Percentiles rank a stretch among this genome's conserved stretches.
Conservation (phyloP, 92 coral and sea anemone species). For the Epizoanthus stellaris region DNA sequence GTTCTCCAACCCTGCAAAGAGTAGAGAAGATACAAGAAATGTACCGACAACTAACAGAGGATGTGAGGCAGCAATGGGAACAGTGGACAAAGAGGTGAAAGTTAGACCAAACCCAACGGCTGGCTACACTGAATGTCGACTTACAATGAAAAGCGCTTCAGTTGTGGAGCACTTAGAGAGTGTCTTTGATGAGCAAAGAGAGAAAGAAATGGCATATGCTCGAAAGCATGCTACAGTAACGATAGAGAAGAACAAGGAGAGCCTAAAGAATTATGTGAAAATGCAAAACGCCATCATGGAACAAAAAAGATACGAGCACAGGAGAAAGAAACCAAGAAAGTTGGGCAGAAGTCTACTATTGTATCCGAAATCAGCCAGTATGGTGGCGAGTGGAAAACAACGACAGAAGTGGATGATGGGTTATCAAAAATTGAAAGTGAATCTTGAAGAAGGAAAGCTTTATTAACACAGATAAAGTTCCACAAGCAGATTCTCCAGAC, state of each 20-base stretch:
- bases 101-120: background rate
- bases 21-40: conserved; percentile 21
- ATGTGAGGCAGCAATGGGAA: conserved; percentile 31
- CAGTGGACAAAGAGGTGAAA: background rate
- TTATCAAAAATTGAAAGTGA: background rate
- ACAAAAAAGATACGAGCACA: conserved; percentile 1
- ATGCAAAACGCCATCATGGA: conserved; percentile 6
- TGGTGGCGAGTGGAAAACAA: conserved; percentile 4
- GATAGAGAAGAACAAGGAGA: conserved; percentile 13
- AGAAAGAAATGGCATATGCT: conserved; percentile 29
- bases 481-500: conserved; percentile 19
- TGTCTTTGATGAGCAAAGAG: conserved; percentile 8
- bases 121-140: background rate
- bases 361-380: conserved; percentile 16
- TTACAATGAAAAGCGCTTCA: too few relatives aligned
- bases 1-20: background rate
- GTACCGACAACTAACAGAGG: conserved; percentile 19
- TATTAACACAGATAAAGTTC: background rate
- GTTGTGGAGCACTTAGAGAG: conserved; percentile 16
- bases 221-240: background rate
- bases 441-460: background rate
- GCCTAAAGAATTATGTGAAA: conserved; percentile 6
- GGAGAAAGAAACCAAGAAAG: background rate
- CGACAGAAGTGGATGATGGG: background rate
- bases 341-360: background rate